Evolutionary conservation across 1,140 invertebrate species (phyloP).

Genomic region (Sitobion miscanthi): DNA sequence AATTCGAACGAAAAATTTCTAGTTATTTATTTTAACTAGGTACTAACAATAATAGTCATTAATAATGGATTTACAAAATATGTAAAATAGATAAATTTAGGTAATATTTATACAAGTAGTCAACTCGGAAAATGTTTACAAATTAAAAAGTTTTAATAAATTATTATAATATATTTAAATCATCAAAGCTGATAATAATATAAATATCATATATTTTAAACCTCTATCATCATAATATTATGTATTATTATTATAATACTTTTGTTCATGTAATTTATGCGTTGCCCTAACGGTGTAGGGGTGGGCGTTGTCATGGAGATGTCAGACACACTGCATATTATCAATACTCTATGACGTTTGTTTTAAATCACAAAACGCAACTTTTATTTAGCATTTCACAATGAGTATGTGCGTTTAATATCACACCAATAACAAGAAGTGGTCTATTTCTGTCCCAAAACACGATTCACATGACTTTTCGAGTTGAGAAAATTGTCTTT

Average conservation of each 20-base stretch:
- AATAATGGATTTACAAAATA: no score
- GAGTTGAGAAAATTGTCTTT: not conserved
- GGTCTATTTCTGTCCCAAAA: not conserved
- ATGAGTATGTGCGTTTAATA: not conserved
- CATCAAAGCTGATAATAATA: not conserved
- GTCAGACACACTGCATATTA: not conserved
- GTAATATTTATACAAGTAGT: no score
- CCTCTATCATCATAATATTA: not conserved
- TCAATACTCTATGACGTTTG: not conserved
- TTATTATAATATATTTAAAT: not conserved
- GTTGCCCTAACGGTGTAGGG: not conserved
- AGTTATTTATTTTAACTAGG: not conserved
- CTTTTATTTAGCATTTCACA: not conserved
- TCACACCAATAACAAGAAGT: not conserved
- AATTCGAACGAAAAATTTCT: not conserved
- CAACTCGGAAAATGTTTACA: no score
- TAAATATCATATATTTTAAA: not conserved
- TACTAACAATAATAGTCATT: no score
- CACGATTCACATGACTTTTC: not conserved
- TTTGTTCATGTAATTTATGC: not conserved
- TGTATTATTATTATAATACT: not conserved
- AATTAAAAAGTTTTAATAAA: not conserved
- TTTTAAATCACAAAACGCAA: not conserved
- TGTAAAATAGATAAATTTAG: not conserved
- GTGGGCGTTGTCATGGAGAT: not conserved